These are phyloP conservation scores for Hoplodrina ambigua DNA, from an alignment of 2,888 invertebrate genomes.

Conservation along the genomic window DNA sequence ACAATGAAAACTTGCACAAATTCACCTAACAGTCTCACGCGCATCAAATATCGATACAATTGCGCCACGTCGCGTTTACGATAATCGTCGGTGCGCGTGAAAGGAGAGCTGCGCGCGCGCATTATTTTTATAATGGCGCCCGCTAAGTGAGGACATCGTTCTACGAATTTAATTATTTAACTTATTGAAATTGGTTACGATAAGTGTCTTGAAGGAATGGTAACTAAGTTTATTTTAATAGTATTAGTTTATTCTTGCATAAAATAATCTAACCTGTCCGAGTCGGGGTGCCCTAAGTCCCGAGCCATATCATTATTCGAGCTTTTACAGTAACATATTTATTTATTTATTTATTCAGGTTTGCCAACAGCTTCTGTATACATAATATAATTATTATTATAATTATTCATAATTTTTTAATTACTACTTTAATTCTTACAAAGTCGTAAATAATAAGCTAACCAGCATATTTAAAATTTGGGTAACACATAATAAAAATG, in stretches of 20 bases:
- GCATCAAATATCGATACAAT: conserved; percentile 72
- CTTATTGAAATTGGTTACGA: conserved; percentile 57
- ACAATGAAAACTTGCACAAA: conserved; percentile 65
- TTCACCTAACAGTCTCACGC: conserved; percentile 59
- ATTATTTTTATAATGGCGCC: conserved; percentile 61
- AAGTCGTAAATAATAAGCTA: too few species aligned
- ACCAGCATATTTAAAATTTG: too few species aligned
- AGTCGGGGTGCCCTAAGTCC: too few species aligned
- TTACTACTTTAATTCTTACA: too few species aligned
- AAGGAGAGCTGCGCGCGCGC: conserved; percentile 67
- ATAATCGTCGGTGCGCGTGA: conserved; percentile 71
- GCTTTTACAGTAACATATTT: too few species aligned
- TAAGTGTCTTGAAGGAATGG: conserved; percentile 51
- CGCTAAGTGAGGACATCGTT: conserved; percentile 64
- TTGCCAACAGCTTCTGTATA: too few species aligned
- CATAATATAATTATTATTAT: too few species aligned
- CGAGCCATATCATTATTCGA: too few species aligned
- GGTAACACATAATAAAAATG: too few species aligned
- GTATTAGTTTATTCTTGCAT: conserved; percentile 22
- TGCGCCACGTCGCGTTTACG: conserved; percentile 73
- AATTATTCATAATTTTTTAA: too few species aligned
- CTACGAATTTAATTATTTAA: conserved; percentile 66
- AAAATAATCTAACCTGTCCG: not conserved
- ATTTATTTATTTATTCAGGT: too few species aligned
- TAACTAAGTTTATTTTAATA: conserved; percentile 37